Conservation (phyloP, 2,113 vertebrate genomes). For the Sapajus apella region DNA sequence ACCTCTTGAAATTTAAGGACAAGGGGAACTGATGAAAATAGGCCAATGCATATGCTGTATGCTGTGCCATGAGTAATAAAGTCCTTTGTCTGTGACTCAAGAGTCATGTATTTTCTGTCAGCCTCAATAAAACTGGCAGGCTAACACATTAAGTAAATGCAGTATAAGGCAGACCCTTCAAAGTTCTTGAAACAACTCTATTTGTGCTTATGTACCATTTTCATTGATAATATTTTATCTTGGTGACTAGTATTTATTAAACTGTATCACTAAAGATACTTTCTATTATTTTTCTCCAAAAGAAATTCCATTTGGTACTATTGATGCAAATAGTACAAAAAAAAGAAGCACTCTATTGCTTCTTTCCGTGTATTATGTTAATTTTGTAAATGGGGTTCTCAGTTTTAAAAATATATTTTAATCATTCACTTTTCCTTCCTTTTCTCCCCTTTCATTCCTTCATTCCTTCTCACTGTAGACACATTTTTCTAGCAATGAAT, state of each 20-base stretch:
- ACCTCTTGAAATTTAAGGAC: neutral
- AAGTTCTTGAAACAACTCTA: neutral
- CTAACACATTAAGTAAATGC: neutral
- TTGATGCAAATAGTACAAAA: too few species aligned
- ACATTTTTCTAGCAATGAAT: too few species aligned
- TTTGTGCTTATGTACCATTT: neutral
- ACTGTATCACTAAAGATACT: neutral
- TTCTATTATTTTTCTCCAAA: neutral
- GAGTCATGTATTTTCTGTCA: neutral
- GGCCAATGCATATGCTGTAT: neutral
- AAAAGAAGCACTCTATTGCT: neutral
- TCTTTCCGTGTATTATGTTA: neutral
- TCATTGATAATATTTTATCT: neutral
- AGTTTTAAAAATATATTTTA: too few species aligned
- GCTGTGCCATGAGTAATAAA: neutral
- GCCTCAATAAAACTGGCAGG: neutral
- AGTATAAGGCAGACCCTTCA: neutral
- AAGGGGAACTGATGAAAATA: neutral
- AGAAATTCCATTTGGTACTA: neutral
- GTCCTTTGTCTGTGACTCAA: neutral
- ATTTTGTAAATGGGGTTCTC: neutral
- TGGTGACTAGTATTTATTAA: neutral
- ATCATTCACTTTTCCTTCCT: too few species aligned
- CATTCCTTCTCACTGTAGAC: too few species aligned
- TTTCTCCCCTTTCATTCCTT: too few species aligned